Evolutionary conservation across 2,113 vertebrate genomes (phyloP), one percentile per base, ranked within the genome.

Genomic region (Synchiropus splendidus): DNA sequence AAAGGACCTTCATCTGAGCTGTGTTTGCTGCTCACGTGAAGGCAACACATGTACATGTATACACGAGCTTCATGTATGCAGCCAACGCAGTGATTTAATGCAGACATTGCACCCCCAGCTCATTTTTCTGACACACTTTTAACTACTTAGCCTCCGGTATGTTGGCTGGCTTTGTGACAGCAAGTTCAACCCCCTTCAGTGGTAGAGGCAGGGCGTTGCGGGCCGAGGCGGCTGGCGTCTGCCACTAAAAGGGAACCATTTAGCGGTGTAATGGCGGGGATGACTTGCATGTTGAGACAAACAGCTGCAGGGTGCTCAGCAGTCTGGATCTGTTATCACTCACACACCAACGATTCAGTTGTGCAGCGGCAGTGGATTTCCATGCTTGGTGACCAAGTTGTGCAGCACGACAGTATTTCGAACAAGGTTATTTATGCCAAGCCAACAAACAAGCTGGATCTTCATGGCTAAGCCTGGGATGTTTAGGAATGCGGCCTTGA

Each of bases 271-370:
- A 82, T 83, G 79, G 78, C 69, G 58, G 77, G 67, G 64, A 78
- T 74, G 79, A 77, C 72, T 78, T 82, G 72, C 69, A 78, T 73
- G 72, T 81, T 70, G 78, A 78, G 78, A 81, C 75, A 74, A 78
- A 79, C 77, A 70, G 81, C 81, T 81, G 77, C 63, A 35, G 82
- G 74, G 75, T 61, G 71, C 72, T 60, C 75, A 68, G 74, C 72
- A 72, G 79, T 78, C 73, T 51, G 61, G 67, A 63, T 74, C 66
- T 37, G 69, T 81, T 83, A 80, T 70, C 75, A 47, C 77, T 77
- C 74, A 70, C 67, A 71, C 61, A 58, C 42, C 34, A 50, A 57
- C 68, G 64, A 78, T 68, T 83, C 78, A 73, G 56, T 71, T 56
- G 57, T 60, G 62, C 68, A 71, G 70, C 41, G 6, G 48, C 36